Conservation (phyloP, 2,113 vertebrate genomes). For the Corythoichthys haematopterus region DNA sequence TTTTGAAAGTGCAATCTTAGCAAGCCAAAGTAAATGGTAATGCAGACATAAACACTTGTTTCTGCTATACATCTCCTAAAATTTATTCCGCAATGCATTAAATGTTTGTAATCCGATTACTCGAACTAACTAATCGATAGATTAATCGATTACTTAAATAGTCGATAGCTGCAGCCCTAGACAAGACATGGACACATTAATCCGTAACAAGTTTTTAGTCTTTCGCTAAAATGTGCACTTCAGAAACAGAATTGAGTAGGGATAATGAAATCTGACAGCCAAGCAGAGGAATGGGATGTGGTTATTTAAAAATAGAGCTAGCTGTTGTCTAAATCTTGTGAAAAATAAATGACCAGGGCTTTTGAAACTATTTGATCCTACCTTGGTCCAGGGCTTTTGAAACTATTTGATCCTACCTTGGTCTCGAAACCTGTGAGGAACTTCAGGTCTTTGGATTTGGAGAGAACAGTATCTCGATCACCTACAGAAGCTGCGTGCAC, state of each 20-base stretch:
- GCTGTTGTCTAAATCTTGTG: slow-evolving; percentile 7
- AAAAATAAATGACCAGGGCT: slow-evolving; percentile 33
- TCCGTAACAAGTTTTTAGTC: neutral
- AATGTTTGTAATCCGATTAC: too few relatives aligned
- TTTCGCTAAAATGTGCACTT: neutral
- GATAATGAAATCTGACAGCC: neutral
- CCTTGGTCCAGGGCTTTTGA: slow-evolving; percentile 68
- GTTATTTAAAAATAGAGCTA: neutral
- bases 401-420: slow-evolving; percentile 70
- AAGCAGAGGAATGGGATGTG: neutral
- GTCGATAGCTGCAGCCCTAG: too few relatives aligned
- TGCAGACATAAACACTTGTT: too few relatives aligned
- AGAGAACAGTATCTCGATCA: slow-evolving; percentile 76
- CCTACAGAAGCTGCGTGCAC: slow-evolving; percentile 81
- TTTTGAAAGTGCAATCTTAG: too few relatives aligned
- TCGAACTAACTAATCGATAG: too few relatives aligned
- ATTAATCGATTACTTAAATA: too few relatives aligned
- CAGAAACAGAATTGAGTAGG: neutral
- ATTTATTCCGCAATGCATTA: too few relatives aligned
- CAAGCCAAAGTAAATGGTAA: too few relatives aligned
- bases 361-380: slow-evolving; percentile 37
- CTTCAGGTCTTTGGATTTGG: slow-evolving; percentile 82
- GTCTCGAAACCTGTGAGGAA: slow-evolving; percentile 86
- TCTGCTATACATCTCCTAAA: too few relatives aligned
- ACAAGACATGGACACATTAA: neutral